Evolutionary conservation across 2,113 vertebrate genomes (phyloP).

Genomic region (Oncorhynchus tshawytscha): DNA sequence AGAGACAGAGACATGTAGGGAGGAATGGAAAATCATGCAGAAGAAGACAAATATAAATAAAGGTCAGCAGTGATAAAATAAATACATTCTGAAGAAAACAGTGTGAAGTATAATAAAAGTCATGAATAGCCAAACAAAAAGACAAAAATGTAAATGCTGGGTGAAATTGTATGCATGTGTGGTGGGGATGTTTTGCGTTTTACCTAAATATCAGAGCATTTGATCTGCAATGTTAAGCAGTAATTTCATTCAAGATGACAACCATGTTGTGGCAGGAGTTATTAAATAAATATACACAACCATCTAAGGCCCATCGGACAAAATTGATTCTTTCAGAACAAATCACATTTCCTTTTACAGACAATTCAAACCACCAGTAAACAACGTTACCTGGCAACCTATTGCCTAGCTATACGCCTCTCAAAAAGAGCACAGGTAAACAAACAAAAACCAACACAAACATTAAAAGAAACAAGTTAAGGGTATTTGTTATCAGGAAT

Average conservation of each 20-base stretch:
- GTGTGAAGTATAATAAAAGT: neutral
- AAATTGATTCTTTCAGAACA: too few relatives aligned
- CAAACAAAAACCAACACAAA: neutral
- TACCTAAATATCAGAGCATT: neutral
- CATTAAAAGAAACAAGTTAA: neutral
- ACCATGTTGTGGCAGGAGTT: neutral
- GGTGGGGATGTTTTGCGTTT: neutral
- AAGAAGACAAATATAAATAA: conserved; percentile 49
- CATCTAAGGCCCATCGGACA: too few relatives aligned
- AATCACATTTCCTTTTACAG: neutral
- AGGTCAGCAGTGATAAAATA: conserved; percentile 24
- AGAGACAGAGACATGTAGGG: conserved; percentile 50
- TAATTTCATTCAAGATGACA: neutral
- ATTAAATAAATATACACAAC: neutral
- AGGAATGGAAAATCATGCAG: conserved; percentile 49
- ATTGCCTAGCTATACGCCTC: neutral
- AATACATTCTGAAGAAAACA: conserved; percentile 10
- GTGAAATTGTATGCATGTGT: neutral
- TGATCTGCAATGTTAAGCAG: neutral
- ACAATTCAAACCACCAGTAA: neutral
- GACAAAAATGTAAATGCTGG: neutral
- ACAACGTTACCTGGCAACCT: neutral
- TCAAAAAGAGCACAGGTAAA: neutral
- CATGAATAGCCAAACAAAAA: conserved; percentile 13
- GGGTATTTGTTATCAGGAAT: neutral